Evolutionary conservation across 2,888 invertebrate genomes (phyloP), one percentile per base, ranked within the genome.

Genomic region (Lumbricus terrestris): DNA sequence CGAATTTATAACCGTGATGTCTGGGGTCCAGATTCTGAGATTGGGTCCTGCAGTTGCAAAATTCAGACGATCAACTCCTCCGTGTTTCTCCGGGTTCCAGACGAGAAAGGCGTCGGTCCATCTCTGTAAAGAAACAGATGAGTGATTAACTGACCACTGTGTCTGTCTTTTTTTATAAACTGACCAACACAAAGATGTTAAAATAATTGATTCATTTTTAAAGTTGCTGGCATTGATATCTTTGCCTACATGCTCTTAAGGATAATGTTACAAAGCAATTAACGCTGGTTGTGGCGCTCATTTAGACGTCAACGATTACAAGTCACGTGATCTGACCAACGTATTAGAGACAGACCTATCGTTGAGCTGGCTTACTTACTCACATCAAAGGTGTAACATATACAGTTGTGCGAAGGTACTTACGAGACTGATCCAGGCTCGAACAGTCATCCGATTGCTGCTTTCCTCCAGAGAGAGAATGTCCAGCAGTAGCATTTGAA

Each of bases 41-140:
- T 35, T 85, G 18, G 85, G 85, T 85, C 85, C 85, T 5, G 85
- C 37, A 85, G 85, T 37, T 0, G 85, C 85, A 35, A 85, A 85
- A 85, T 85, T 85, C 85, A 85, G 37, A 33, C 85, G 85, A 34
- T 23, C 18, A 11, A 85, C 35, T 3, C 85, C 85, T 85, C 34
- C 85, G 85, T 85, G n/a, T 85, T 35, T 85, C 5, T 85, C 85
- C 20, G 85, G 85, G 35, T 85, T 85, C 85, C 85, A 85, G 37
- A 85, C 16, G 37, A 85, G 85, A 85, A 85, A 85, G 18, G 18
- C 85, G 37, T 85, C 85, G 20, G 85, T 35, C 85, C 85, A 85
- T 85, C 23, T 85, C 85, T 85, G 69, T n/a, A n/a, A 69, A n/a
- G 29, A n/a, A 29, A 69, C 29, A 69, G 29, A 69, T 8, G n/a